These are phyloP conservation scores for Cheilinus undulatus DNA, from an alignment of 2,113 vertebrate genomes.

Conservation along the genomic window DNA sequence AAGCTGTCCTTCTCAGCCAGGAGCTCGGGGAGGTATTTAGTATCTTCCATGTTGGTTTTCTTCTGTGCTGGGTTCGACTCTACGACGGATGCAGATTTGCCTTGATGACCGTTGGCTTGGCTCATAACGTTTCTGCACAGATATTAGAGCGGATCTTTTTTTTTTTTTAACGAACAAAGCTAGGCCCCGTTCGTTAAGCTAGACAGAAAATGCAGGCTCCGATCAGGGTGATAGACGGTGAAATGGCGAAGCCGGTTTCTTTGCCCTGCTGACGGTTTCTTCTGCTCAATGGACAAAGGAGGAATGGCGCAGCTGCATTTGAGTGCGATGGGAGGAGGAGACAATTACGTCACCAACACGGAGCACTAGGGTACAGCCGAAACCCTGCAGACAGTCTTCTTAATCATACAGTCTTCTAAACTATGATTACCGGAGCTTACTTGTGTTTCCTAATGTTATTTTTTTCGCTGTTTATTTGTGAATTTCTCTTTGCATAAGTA, in stretches of 20 bases:
- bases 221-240: fast-evolving
- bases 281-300: slow-evolving; percentile 67
- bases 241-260: not conserved
- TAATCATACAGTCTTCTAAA: no score
- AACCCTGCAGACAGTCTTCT: not conserved
- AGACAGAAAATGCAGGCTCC: not conserved
- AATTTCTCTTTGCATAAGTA: no score
- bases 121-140: slow-evolving; percentile 27
- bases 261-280: not conserved
- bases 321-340: slow-evolving; percentile 15
- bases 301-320: slow-evolving; percentile 76
- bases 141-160: not conserved
- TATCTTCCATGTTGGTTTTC: slow-evolving; percentile 91
- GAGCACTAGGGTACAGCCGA: not conserved
- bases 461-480: no score
- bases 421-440: no score
- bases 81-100: slow-evolving; percentile 27
- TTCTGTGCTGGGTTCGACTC: slow-evolving; percentile 43
- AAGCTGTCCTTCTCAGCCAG: slow-evolving; percentile 97
- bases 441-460: no score
- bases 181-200: not conserved
- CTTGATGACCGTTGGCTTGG: slow-evolving; percentile 10
- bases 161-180: not conserved
- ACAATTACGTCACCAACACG: slow-evolving; percentile 41
- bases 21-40: slow-evolving; percentile 95